A percentile compares a stretch with the other conserved stretches of the same genome.
These are phyloP conservation scores for Lathronympha strigana DNA, from an alignment of 2,888 invertebrate genomes.

Conservation along the genomic window DNA sequence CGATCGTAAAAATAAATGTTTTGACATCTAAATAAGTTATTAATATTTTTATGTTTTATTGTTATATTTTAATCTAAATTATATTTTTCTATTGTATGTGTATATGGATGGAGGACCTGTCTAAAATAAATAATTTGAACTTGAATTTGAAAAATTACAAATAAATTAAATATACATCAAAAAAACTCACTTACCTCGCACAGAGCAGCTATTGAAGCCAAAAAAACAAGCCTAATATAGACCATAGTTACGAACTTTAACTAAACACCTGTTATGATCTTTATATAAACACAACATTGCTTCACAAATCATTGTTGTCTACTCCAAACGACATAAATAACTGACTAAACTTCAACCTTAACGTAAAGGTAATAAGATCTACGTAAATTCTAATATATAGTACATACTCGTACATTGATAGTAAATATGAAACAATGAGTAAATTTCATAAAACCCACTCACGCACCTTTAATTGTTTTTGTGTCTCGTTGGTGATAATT, in stretches of 20 bases:
- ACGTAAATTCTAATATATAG: too few species aligned
- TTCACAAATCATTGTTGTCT: neutral
- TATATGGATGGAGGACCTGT: too few species aligned
- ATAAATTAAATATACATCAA: neutral
- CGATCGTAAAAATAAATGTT: too few species aligned
- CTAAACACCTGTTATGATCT: neutral
- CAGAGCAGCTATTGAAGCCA: neutral
- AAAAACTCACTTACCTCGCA: neutral
- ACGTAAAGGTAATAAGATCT: neutral
- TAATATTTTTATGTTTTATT: too few species aligned
- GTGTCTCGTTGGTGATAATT: neutral
- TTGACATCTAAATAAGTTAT: too few species aligned
- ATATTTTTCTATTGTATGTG: too few species aligned
- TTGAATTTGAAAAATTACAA: neutral
- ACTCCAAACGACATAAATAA: neutral
- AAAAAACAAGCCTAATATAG: slow-evolving; percentile 1
- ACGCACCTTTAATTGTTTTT: slow-evolving; percentile 1
- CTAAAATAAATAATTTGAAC: too few species aligned
- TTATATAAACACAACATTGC: slow-evolving; percentile 6
- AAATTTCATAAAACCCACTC: slow-evolving; percentile 5
- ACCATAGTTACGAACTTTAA: neutral
- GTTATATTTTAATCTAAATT: too few species aligned
- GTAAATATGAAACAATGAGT: neutral
- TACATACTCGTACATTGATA: neutral
- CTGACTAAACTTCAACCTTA: neutral